Evolutionary conservation across 35 echinoderm and acorn worm species (phyloP).

Genomic region (Apostichopus japonicus): DNA sequence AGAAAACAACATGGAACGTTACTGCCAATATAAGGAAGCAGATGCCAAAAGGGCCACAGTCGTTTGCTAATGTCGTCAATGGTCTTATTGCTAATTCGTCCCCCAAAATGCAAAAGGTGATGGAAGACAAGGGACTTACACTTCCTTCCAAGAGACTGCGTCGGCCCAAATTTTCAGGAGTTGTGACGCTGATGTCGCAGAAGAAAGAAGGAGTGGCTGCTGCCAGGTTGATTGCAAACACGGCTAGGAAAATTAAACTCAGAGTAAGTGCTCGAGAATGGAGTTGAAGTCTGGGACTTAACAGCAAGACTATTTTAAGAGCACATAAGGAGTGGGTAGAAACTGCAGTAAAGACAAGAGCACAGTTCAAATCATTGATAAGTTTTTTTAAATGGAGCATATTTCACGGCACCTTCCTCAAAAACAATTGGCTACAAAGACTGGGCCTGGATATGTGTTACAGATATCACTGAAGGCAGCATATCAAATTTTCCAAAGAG

Average conservation of each 20-base stretch:
- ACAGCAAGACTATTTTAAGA: conserved; percentile 26
- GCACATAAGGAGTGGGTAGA: conserved; percentile 27
- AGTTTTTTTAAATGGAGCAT: conserved; percentile 40
- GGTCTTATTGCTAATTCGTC: conserved; percentile 33
- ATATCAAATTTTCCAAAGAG: conserved; percentile 35
- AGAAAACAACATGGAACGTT: conserved; percentile 25
- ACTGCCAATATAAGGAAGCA: conserved; percentile 32
- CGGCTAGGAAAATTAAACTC: background rate
- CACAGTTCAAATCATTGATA: background rate
- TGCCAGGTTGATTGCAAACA: background rate
- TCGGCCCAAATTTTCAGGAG: background rate
- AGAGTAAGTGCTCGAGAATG: background rate
- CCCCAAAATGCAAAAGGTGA: conserved; percentile 19
- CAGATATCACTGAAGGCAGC: conserved; percentile 38
- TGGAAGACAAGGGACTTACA: conserved; percentile 38
- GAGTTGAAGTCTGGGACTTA: conserved; percentile 13
- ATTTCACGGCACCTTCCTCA: conserved; percentile 26
- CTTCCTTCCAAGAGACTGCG: background rate
- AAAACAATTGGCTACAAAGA: conserved; percentile 26
- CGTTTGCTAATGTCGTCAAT: conserved; percentile 15
- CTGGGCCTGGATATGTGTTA: conserved; percentile 59
- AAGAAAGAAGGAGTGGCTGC: conserved; percentile 9
- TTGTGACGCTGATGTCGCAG: conserved; percentile 8
- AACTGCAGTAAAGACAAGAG: conserved; percentile 39
- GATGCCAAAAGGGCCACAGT: conserved; percentile 4